Evolutionary conservation across 2,113 vertebrate genomes (phyloP).

Genomic region (Lepus americanus): DNA sequence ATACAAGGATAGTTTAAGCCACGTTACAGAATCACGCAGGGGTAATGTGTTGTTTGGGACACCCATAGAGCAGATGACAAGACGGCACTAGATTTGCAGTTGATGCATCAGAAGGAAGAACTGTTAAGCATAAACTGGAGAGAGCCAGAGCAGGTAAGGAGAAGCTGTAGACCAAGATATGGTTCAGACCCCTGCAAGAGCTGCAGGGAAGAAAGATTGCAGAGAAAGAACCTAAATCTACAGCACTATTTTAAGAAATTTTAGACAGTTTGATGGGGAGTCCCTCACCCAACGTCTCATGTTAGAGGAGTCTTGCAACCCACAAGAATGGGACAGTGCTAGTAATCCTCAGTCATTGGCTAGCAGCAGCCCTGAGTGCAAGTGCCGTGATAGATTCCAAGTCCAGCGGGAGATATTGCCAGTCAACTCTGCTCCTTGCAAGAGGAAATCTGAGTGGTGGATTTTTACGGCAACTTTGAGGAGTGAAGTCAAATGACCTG

Average conservation of each 20-base stretch:
- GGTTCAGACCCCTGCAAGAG: neutral
- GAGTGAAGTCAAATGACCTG: neutral
- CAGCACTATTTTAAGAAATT: neutral
- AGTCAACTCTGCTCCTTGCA: neutral
- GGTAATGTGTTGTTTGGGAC: neutral
- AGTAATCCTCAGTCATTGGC: neutral
- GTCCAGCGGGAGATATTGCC: neutral
- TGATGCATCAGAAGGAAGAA: neutral
- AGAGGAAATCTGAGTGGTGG: neutral
- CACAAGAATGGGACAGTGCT: neutral
- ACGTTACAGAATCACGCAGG: neutral
- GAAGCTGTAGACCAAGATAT: neutral
- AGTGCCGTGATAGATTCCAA: neutral
- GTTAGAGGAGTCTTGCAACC: neutral
- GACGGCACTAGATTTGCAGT: neutral
- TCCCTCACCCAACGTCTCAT: neutral
- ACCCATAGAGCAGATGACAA: neutral
- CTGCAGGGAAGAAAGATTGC: neutral
- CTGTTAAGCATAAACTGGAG: neutral
- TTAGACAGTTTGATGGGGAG: neutral
- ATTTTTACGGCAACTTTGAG: neutral
- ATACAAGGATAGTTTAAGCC: neutral
- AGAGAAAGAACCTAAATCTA: neutral
- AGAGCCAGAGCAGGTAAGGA: neutral
- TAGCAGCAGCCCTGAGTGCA: neutral